phyloP scores from a whole-genome alignment of 2,797 vertebrate genomes.

The Tokudaia muenninki region DNA sequence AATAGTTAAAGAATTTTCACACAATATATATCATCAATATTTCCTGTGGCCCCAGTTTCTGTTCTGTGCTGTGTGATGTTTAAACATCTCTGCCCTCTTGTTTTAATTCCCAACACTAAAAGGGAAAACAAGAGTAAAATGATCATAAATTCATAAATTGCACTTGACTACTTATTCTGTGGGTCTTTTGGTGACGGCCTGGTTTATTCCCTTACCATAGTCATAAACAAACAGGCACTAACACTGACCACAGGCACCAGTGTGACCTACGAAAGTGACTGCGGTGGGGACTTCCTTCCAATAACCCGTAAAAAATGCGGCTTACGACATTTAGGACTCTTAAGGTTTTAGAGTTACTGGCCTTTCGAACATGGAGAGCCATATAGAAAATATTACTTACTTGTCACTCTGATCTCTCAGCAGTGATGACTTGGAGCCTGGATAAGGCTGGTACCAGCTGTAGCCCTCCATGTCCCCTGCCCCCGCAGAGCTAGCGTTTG shows the following conservation, averaged over 20 bases:
- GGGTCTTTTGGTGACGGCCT: slow-evolving; percentile 17
- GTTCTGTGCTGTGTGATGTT: slow-evolving; percentile 30
- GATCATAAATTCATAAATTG: not conserved
- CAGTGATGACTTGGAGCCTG: slow-evolving; percentile 50
- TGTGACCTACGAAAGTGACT: not conserved
- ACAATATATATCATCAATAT: not conserved
- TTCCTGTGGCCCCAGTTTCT: not conserved
- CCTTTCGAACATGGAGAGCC: slow-evolving; percentile 73
- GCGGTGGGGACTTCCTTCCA: not conserved
- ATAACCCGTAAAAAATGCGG: slow-evolving; percentile 33
- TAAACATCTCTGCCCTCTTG: slow-evolving; percentile 46
- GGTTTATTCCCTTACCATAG: not conserved
- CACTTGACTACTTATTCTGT: slow-evolving; percentile 11
- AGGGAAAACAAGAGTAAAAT: slow-evolving; percentile 27
- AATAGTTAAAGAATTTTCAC: not conserved
- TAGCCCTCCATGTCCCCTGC: not conserved
- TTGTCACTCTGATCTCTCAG: slow-evolving; percentile 59
- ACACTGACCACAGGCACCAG: not conserved
- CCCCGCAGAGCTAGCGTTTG: slow-evolving; percentile 13
- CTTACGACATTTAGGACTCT: slow-evolving; percentile 40
- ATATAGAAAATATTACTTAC: slow-evolving; percentile 72
- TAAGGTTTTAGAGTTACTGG: slow-evolving; percentile 37
- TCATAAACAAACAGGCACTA: slow-evolving; percentile 18
- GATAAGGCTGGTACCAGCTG: not conserved
- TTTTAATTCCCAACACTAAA: not conserved